Evolutionary conservation across 2,797 vertebrate species (phyloP), one percentile per base, ranked within the genome.

Genomic region (Anguilla obscura): DNA sequence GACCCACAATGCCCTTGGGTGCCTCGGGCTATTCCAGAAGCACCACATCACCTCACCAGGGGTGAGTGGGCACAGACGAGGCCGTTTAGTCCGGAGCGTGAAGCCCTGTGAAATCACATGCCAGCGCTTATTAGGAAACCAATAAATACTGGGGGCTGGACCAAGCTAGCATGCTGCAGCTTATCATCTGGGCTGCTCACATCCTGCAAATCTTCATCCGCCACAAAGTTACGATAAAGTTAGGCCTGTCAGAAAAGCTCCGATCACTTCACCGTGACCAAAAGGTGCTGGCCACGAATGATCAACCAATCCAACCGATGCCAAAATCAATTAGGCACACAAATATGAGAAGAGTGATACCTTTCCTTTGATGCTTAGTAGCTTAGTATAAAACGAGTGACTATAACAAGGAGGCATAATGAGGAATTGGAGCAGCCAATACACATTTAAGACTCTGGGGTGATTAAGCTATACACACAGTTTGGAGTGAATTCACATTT

Each of bases 401-500:
- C 1, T 84, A 56, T 56, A 58, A 84, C 21, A 83, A 84, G 6
- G 27, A 58, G 27, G 83, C 50, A 56, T 84, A 33, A 54, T 33
- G 50, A 4, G 27, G 52, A 16, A n/a, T 1, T 24, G 21, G 6
- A 83, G 69, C 33, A 24, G n/a, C 14, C 45, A 56, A 88, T 45
- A 58, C 63, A 56, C 69, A 71, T 30, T 85, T 9, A 66, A 52
- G 76, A 83, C 82, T 33, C 10, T 21, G 48, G 9, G 48, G 50
- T 84, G n/a, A 69, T 33, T 12, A 71, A 48, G 45, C 24, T 50
- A 84, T n/a, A 52, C 48, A 30, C n/a, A 60, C 71, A 84, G 48
- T 84, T 63, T 3, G 50, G 45, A 50, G 33, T n/a, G 58, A 63
- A 60, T 79, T 88, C 66, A 88, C 84, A 88, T 60, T 88, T 63